Base-by-base conservation (phyloP, 1,140 invertebrate genomes). In the Argopecten irradians region DNA sequence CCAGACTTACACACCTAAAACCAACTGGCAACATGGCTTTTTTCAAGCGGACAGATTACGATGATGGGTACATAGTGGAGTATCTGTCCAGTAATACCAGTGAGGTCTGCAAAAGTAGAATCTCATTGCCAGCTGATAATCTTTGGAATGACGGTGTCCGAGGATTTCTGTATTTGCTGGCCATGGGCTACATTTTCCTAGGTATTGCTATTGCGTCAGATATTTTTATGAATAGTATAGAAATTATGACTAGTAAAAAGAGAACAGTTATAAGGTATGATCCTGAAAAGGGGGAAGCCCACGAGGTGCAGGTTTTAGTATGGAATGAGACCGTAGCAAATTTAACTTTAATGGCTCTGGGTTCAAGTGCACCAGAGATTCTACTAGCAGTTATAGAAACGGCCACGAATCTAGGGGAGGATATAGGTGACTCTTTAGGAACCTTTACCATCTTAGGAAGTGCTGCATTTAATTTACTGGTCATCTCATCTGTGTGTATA, bases 211-310 rank as follows among this genome's bases (percentile, higher is more conserved):
- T 97, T 91, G 96, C 97, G 13, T 96, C 96, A 35, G 96, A 96
- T 92, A 95, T 96, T 87, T 97, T 97, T 92, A 97, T 97, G 96
- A 96, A 96, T 83, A 95, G 96, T 90, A 97, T 97, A 87, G 97
- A 97, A 92, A 92, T 93, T 1, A 93, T 95, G 83, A 95, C 94
- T 1, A 94, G 93, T 88, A 94, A 94, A 88, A 93, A 93, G 55
- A 88, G 92, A 86, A 94, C 87, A 34, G 90, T 95, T 35, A 86
- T 92, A 0, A 85, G 84, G 28, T 94, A 92, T 92, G 94, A 95
- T 91, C 89, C 91, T 28, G 93, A 94, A 86, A 92, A 92, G 86
- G 90, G 93, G 35, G 89, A 94, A 84, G 93, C 91, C 87, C 91
- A 93, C 22, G 92, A 93, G 86, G 87, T 89, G 43, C 91, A 94